phyloP scores from a whole-genome alignment of 2,113 vertebrate genomes.

The Dipodomys merriami region DNA sequence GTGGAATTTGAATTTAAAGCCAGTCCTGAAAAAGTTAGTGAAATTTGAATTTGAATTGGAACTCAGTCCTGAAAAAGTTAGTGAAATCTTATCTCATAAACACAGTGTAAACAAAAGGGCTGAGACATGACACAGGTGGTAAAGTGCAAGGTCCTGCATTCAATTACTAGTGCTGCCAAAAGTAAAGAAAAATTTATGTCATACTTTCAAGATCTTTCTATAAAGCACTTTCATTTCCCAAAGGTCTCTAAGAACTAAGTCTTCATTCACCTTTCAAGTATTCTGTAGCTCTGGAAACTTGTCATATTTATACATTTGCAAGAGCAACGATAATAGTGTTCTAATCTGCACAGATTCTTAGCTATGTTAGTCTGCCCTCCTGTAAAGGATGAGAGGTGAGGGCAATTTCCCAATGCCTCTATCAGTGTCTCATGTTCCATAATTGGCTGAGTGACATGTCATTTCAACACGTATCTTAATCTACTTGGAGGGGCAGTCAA shows the following conservation, averaged over 20 bases:
- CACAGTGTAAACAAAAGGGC: no score
- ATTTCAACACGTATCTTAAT: conserved; percentile 18
- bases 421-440: neutral
- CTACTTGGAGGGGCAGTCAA: neutral
- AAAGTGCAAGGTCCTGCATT: no score
- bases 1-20: no score
- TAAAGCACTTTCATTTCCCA: neutral
- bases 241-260: neutral
- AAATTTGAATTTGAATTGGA: no score
- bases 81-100: no score
- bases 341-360: neutral
- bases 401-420: neutral
- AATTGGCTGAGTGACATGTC: neutral
- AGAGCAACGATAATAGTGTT: neutral
- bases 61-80: no score
- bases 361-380: neutral
- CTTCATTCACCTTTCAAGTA: conserved; percentile 19
- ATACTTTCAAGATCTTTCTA: conserved; percentile 20
- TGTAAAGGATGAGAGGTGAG: neutral
- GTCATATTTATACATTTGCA: neutral
- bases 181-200: neutral
- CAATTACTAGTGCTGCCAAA: no score
- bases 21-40: no score
- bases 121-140: no score
- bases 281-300: neutral